These are phyloP conservation scores for Triops longicaudatus DNA, from an alignment of 1,140 invertebrate genomes.

Conservation along the genomic window DNA sequence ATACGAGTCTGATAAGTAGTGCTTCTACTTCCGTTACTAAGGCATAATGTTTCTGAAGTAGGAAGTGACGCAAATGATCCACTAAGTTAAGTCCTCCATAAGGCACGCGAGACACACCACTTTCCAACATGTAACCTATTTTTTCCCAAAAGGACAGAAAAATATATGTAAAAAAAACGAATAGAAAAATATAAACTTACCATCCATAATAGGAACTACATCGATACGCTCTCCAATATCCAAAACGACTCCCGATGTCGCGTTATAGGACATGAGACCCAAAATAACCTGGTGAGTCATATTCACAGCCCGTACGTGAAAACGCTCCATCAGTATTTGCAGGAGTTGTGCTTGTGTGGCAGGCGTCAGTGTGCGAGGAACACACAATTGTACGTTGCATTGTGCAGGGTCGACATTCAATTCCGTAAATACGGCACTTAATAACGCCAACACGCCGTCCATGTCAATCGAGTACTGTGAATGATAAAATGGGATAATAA, in stretches of 20 bases:
- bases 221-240: conserved; percentile 55
- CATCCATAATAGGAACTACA: conserved; percentile 53
- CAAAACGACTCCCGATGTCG: conserved; percentile 53
- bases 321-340: conserved; percentile 40
- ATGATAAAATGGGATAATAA: conserved; percentile 29
- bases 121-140: conserved; percentile 47
- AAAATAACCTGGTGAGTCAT: conserved; percentile 51
- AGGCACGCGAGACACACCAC: conserved; percentile 43
- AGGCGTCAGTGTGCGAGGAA: conserved; percentile 44
- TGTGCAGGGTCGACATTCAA: conserved; percentile 41
- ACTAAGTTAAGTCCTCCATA: conserved; percentile 48
- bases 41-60: conserved; percentile 36
- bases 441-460: conserved; percentile 40
- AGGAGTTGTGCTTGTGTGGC: conserved; percentile 40
- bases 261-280: conserved; percentile 52
- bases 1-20: conserved; percentile 35
- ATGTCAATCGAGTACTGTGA: conserved; percentile 41
- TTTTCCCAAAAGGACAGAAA: too few species aligned
- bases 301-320: conserved; percentile 40
- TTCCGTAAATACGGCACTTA: conserved; percentile 44
- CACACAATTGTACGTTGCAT: conserved; percentile 41
- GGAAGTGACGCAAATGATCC: conserved; percentile 42
- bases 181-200: conserved; percentile 36
- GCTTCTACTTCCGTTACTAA: conserved; percentile 35
- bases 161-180: conserved; percentile 23